Conservation (phyloP, 2,797 vertebrate genomes). For the Notoglanidium macrostoma region DNA sequence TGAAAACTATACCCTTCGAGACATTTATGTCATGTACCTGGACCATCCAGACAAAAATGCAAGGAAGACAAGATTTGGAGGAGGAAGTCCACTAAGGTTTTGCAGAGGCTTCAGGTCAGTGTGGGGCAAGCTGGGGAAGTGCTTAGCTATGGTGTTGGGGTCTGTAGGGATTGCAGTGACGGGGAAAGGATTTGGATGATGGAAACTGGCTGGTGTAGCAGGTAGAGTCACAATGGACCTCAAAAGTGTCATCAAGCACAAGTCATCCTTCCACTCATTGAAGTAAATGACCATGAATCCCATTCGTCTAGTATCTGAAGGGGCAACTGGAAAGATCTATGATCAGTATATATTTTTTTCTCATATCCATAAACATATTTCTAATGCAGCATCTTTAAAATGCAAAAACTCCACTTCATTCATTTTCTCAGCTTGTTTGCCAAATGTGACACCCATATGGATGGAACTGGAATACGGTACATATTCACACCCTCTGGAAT, state of each 20-base stretch:
- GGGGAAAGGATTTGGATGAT: neutral
- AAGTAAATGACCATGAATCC: neutral
- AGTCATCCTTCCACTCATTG: neutral
- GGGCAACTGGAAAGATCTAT: neutral
- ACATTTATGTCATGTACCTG: neutral
- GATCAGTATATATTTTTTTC: neutral
- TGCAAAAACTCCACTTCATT: neutral
- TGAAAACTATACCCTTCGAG: neutral
- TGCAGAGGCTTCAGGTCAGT: neutral
- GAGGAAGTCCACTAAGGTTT: neutral
- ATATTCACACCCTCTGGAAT: neutral
- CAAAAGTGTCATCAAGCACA: neutral
- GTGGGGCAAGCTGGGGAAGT: too few relatives aligned
- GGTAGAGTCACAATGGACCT: neutral
- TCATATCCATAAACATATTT: neutral
- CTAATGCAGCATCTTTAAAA: neutral
- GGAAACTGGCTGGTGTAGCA: neutral
- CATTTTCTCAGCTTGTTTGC: neutral
- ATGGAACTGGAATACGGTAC: neutral
- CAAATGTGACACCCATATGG: neutral
- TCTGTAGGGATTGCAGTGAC: neutral
- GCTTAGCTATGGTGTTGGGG: neutral
- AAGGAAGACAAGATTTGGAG: neutral
- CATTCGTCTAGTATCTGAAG: neutral
- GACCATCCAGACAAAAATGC: neutral